Conservation (phyloP, 2,113 vertebrate genomes). For the Lates calcarifer region DNA sequence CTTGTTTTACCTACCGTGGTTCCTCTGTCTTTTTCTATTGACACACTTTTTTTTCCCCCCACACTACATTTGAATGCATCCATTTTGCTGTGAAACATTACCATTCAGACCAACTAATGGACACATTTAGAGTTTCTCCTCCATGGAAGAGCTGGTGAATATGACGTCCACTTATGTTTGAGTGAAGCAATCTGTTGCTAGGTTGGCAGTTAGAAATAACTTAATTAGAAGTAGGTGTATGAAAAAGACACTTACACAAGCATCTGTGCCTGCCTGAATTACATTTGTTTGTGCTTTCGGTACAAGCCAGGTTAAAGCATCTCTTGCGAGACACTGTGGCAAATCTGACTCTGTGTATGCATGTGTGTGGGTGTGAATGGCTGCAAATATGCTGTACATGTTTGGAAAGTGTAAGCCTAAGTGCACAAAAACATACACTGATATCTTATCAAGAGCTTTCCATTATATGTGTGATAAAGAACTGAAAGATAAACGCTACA, state of each 20-base stretch:
- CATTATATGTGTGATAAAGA: conserved; percentile 29
- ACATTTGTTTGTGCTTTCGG: background rate
- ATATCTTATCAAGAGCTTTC: conserved; percentile 41
- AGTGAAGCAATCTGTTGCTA: background rate
- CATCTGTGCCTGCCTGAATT: background rate
- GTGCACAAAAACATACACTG: conserved; percentile 1
- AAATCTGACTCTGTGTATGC: background rate
- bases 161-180: background rate
- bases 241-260: background rate
- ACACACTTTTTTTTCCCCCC: background rate
- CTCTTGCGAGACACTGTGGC: background rate
- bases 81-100: conserved; percentile 8
- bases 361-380: background rate
- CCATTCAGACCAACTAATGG: background rate
- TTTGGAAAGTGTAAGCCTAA: conserved; percentile 29
- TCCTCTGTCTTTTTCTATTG: conserved; percentile 9
- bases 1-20: conserved; percentile 34
- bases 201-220: background rate
- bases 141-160: background rate
- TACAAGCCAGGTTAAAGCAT: background rate
- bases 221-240: background rate
- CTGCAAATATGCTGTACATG: background rate
- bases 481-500: conserved; percentile 3
- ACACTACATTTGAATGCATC: conserved; percentile 21
- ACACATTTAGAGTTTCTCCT: background rate